Conservation (phyloP, 1,140 invertebrate species). For the Drosophila ambigua region DNA sequence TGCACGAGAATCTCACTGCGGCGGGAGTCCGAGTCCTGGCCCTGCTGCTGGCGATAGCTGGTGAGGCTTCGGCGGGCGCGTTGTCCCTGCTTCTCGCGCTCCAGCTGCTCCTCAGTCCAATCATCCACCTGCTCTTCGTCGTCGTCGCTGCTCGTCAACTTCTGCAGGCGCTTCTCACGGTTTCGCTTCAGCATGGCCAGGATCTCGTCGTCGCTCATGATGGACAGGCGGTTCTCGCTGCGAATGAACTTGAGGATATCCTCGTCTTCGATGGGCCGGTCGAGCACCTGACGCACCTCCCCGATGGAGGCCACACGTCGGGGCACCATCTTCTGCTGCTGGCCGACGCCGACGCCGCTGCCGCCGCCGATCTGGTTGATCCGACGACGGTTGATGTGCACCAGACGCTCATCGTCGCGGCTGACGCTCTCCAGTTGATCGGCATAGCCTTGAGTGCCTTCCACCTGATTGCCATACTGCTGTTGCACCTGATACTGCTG, state of each 20-base stretch:
- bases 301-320: conserved; percentile 40
- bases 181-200: conserved; percentile 51
- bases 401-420: conserved; percentile 51
- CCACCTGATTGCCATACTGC: not conserved
- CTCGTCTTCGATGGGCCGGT: conserved; percentile 36
- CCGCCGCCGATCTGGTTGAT: conserved; percentile 27
- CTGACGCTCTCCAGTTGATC: conserved; percentile 44
- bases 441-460: not conserved
- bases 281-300: conserved; percentile 52
- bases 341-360: conserved; percentile 1
- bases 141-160: conserved; percentile 5
- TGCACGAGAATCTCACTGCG: conserved; percentile 59
- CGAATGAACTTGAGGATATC: conserved; percentile 58
- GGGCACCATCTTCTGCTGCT: conserved; percentile 21
- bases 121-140: conserved; percentile 10
- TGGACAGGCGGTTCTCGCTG: conserved; percentile 38
- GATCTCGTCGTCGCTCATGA: conserved; percentile 54
- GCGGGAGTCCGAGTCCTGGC: conserved; percentile 6
- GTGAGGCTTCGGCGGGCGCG: conserved; percentile 57
- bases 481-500: conserved; percentile 14
- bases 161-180: conserved; percentile 28
- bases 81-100: conserved; percentile 6
- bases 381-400: conserved; percentile 53
- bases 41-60: conserved; percentile 3
- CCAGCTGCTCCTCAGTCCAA: not conserved